A percentile compares a stretch with the other conserved stretches of the same genome.
These are phyloP conservation scores for Toxotes jaculatrix DNA, from an alignment of 2,113 vertebrate species.

Conservation along the genomic window DNA sequence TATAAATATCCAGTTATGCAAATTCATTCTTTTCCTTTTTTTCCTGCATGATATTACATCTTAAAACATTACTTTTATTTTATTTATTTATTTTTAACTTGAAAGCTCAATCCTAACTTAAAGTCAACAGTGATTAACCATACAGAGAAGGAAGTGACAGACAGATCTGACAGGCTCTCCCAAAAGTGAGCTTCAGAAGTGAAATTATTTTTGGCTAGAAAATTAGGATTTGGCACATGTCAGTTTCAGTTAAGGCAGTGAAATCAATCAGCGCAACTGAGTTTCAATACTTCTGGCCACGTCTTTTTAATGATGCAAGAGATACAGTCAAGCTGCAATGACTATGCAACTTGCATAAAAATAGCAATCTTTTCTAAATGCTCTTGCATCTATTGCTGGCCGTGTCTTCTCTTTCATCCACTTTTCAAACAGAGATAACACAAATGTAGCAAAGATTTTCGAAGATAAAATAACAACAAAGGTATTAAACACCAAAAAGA, in stretches of 20 bases:
- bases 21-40: conserved; percentile 3
- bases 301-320: conserved; percentile 74
- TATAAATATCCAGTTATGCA: conserved; percentile 67
- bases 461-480: conserved; percentile 10
- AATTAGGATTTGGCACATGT: conserved; percentile 81
- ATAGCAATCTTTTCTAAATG: conserved; percentile 49
- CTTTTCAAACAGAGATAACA: conserved; percentile 32
- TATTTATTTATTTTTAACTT: conserved; percentile 18
- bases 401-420: conserved; percentile 18
- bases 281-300: conserved; percentile 46
- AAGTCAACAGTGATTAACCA: conserved; percentile 56
- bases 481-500: conserved; percentile 47
- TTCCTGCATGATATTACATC: conserved; percentile 9
- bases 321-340: conserved; percentile 67
- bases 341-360: conserved; percentile 61
- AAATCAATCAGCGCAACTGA: conserved; percentile 64
- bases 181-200: conserved; percentile 42
- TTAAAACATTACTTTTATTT: neutral
- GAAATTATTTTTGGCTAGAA: conserved; percentile 48
- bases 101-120: neutral
- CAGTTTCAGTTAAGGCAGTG: conserved; percentile 76
- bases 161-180: conserved; percentile 45
- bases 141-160: conserved; percentile 21
- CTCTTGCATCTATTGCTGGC: conserved; percentile 56
- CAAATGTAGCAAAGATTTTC: conserved; percentile 33